Percentiles rank a stretch among this genome's conserved stretches.
Evolutionary conservation across 2,888 invertebrate species (phyloP).

Genomic region (Phlogophora meticulosa): DNA sequence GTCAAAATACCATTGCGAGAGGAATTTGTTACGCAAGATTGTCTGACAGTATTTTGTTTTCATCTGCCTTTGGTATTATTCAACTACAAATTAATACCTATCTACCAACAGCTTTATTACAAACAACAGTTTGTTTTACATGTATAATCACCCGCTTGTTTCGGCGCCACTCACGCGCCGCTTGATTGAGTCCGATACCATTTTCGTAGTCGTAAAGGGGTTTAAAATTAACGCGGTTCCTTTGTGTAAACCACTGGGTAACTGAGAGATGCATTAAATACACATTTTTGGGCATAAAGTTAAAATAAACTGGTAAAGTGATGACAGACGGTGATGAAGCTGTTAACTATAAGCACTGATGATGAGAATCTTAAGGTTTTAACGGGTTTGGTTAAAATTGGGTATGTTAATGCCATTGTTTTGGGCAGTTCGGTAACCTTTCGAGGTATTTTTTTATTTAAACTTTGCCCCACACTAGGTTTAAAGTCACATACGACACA

Average conservation of each 20-base stretch:
- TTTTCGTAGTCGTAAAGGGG: constrained; percentile 63
- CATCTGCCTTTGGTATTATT: not conserved
- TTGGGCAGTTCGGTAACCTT: constrained; percentile 11
- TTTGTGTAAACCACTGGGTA: constrained; percentile 59
- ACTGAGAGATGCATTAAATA: constrained; percentile 56
- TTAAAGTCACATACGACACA: no score
- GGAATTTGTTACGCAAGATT: not conserved
- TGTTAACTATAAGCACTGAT: constrained; percentile 30
- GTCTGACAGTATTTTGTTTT: not conserved
- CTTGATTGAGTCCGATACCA: constrained; percentile 64
- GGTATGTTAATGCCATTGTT: constrained; percentile 1
- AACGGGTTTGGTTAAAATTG: constrained; percentile 15
- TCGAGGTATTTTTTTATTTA: not conserved
- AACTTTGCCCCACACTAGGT: no score
- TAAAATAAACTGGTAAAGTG: constrained; percentile 30
- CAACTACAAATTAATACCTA: not conserved
- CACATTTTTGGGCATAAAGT: constrained; percentile 55
- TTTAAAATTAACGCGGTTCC: constrained; percentile 63
- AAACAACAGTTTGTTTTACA: not conserved
- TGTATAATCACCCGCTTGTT: constrained; percentile 39
- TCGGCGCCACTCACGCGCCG: constrained; percentile 57
- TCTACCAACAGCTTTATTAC: not conserved
- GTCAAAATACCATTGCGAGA: not conserved
- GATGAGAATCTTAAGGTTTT: constrained; percentile 23
- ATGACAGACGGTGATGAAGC: constrained; percentile 42